Conservation (phyloP, 2,113 vertebrate genomes). For the Pterocles orientalis region DNA sequence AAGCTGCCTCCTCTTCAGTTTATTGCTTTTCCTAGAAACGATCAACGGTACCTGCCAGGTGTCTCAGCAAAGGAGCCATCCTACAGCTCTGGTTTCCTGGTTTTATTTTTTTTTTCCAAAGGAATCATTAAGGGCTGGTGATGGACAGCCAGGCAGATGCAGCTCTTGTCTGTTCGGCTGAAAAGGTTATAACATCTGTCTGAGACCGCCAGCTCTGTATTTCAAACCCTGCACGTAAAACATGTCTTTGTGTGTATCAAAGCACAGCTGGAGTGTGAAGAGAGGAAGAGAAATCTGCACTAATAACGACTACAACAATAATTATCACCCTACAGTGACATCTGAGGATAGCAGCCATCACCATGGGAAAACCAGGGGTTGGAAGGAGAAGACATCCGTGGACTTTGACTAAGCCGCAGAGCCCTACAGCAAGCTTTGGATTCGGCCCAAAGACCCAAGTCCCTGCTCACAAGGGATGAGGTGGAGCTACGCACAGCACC, state of each 20-base stretch:
- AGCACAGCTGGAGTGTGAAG: not conserved
- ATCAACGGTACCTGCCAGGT: not conserved
- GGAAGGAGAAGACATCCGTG: not conserved
- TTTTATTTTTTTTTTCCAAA: not conserved
- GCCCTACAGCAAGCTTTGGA: not conserved
- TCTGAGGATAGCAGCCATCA: not conserved
- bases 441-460: not conserved
- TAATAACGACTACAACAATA: not conserved
- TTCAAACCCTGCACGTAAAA: not conserved
- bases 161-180: not conserved
- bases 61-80: not conserved
- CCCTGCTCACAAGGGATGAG: not conserved
- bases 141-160: not conserved
- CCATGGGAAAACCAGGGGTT: rapidly evolving
- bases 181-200: not conserved
- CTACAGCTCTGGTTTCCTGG: not conserved
- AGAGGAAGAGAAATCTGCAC: not conserved
- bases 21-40: not conserved
- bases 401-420: not conserved
- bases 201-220: not conserved
- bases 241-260: not conserved
- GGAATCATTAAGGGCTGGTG: not conserved
- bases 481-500: not conserved
- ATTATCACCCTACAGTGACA: not conserved
- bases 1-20: not conserved